A percentile compares a stretch with the other conserved stretches of the same genome.
Conservation (phyloP, 2,113 vertebrate genomes). For the Chrysemys picta region DNA sequence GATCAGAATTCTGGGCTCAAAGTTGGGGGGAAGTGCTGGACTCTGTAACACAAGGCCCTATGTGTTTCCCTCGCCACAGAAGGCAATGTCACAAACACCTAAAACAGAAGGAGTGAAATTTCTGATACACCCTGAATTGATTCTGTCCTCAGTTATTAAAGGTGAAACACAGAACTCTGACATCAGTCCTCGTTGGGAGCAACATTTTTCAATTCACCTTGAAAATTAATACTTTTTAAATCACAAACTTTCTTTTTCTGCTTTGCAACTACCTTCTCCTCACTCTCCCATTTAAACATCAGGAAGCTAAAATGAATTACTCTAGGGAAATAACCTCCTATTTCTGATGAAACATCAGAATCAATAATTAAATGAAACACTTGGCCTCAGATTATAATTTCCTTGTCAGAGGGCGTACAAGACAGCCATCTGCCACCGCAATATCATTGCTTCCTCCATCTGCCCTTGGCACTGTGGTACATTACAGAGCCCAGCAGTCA, state of each 20-base stretch:
- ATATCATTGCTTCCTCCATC: not conserved
- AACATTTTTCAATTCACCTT: not conserved
- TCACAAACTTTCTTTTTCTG: not conserved
- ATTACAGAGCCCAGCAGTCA: not conserved
- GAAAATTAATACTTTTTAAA: not conserved
- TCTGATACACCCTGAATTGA: not conserved
- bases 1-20: not conserved
- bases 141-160: not conserved
- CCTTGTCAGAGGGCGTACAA: not conserved
- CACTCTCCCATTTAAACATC: not conserved
- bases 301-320: not conserved
- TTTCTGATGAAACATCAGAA: not conserved
- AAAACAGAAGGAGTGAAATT: not conserved
- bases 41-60: not conserved
- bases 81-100: not conserved
- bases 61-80: not conserved
- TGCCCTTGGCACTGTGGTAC: not conserved
- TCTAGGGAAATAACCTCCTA: not conserved
- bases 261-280: not conserved
- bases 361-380: slow-evolving; percentile 1
- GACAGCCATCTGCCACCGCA: not conserved
- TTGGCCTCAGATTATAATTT: not conserved
- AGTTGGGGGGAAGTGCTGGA: not conserved
- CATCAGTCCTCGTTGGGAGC: not conserved
- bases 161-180: not conserved